Conservation (phyloP, 2,113 vertebrate genomes). For the Salvelinus fontinalis region DNA sequence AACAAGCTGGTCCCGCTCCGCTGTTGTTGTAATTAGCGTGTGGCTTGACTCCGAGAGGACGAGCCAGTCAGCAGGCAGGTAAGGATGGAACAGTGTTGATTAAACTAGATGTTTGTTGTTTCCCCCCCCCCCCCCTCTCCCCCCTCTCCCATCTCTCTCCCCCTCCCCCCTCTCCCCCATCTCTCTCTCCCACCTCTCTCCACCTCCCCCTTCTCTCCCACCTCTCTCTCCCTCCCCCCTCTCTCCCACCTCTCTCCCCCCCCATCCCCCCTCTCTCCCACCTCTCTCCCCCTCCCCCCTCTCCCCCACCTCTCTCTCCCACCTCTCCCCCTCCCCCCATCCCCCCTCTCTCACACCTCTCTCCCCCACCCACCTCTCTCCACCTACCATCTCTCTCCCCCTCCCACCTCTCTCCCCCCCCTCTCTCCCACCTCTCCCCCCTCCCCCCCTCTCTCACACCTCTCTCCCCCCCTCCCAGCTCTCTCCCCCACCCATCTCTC, state of each 20-base stretch:
- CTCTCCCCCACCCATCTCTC: neutral
- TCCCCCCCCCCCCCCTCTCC: neutral
- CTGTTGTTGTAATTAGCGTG: slow-evolving; percentile 56
- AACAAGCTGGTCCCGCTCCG: neutral
- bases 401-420: too few relatives aligned
- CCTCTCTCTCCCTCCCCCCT: too few relatives aligned
- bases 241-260: too few relatives aligned
- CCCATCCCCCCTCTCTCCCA: too few relatives aligned
- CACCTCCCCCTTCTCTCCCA: too few relatives aligned
- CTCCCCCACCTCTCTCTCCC: too few relatives aligned
- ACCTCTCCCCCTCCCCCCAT: too few relatives aligned
- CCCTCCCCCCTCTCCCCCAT: slow-evolving; percentile 18
- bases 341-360: neutral
- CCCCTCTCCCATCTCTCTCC: neutral
- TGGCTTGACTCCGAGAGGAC: neutral
- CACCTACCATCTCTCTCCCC: too few relatives aligned
- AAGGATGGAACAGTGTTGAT: slow-evolving; percentile 31
- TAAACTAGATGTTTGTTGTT: slow-evolving; percentile 23
- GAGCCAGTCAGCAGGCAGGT: slow-evolving; percentile 20
- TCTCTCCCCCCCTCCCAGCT: slow-evolving; percentile 2
- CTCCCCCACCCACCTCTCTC: too few relatives aligned
- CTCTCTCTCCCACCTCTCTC: neutral
- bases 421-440: too few relatives aligned
- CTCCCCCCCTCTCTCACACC: too few relatives aligned
- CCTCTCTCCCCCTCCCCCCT: too few relatives aligned